These are phyloP conservation scores for Rhizoglyphus robini DNA, from an alignment of 1,140 invertebrate species.

Conservation along the genomic window DNA sequence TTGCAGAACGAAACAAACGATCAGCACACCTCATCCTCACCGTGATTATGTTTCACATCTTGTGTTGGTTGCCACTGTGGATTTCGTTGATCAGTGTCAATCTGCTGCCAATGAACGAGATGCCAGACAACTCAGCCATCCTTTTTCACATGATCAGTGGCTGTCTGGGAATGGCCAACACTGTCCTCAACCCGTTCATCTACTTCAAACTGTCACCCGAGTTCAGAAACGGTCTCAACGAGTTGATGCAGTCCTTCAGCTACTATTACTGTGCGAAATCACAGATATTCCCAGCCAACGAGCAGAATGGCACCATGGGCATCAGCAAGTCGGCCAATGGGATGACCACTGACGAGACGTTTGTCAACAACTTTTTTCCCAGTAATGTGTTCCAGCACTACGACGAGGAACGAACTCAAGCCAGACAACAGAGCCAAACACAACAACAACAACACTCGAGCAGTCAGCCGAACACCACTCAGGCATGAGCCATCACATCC, in stretches of 20 bases:
- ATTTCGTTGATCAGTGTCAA: slow-evolving; percentile 17
- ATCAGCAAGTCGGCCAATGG: not conserved
- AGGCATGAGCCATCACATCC: not conserved
- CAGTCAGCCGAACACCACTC: not conserved
- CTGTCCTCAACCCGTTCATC: slow-evolving; percentile 14
- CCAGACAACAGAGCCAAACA: not conserved
- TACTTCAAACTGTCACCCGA: slow-evolving; percentile 15
- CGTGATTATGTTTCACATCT: slow-evolving; percentile 13
- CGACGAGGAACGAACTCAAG: slow-evolving; percentile 7
- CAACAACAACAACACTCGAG: not conserved
- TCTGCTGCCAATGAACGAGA: slow-evolving; percentile 12
- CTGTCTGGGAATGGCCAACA: slow-evolving; percentile 14
- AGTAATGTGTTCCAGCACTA: slow-evolving; percentile 9
- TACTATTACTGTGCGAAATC: not conserved
- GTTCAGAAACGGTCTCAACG: slow-evolving; percentile 10
- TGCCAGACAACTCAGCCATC: slow-evolving; percentile 11
- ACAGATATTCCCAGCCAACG: not conserved
- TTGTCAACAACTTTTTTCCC: slow-evolving; percentile 18
- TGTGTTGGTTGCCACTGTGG: slow-evolving; percentile 17
- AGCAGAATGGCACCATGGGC: not conserved
- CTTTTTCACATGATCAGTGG: slow-evolving; percentile 20
- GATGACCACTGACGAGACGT: not conserved
- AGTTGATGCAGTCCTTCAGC: not conserved
- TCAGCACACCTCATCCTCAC: slow-evolving; percentile 16
- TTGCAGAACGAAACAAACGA: slow-evolving; percentile 16